A percentile compares a stretch with the other conserved stretches of the same genome.
phyloP scores from a whole-genome alignment of 92 coral and sea anemone genomes.

The Isaurus tuberculatus region DNA sequence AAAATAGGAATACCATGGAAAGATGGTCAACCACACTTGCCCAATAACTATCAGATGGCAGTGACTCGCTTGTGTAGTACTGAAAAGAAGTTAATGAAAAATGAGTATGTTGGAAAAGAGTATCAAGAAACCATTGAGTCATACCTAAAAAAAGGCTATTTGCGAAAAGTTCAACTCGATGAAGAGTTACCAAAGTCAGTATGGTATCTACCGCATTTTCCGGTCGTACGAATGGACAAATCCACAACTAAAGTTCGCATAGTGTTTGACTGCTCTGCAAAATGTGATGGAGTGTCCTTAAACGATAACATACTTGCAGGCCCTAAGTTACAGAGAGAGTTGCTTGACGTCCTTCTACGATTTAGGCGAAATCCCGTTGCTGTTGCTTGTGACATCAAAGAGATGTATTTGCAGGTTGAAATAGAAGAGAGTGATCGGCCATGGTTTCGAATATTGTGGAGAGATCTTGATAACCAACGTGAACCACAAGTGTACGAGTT shows the following conservation, averaged over 20 bases:
- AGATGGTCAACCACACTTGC: constrained; percentile 47
- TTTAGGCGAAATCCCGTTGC: constrained; percentile 51
- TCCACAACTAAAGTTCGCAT: constrained; percentile 69
- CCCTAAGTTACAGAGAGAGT: constrained; percentile 47
- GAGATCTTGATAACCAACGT: constrained; percentile 4
- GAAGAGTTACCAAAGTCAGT: constrained; percentile 44
- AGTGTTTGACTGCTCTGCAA: constrained; percentile 59
- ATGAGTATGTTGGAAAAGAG: constrained; percentile 45
- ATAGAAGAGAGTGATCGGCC: constrained; percentile 25
- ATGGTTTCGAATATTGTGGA: constrained; percentile 35
- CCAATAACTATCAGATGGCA: constrained; percentile 46
- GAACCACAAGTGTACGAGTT: constrained; percentile 43
- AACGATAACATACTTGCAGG: constrained; percentile 52
- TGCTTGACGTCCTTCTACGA: constrained; percentile 44
- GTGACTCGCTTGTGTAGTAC: constrained; percentile 41
- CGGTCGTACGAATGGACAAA: constrained; percentile 64
- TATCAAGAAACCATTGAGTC: constrained; percentile 56
- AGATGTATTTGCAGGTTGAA: constrained; percentile 42
- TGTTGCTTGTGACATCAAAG: constrained; percentile 55
- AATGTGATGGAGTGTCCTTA: constrained; percentile 37
- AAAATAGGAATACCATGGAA: constrained; percentile 64
- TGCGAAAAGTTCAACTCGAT: constrained; percentile 46
- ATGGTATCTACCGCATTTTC: constrained; percentile 70
- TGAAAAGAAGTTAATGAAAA: constrained; percentile 55
- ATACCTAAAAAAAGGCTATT: constrained; percentile 60